A percentile compares a stretch with the other conserved stretches of the same genome.
Evolutionary conservation across 2,888 invertebrate species (phyloP).

Genomic region (Eumerus sabulonum): DNA sequence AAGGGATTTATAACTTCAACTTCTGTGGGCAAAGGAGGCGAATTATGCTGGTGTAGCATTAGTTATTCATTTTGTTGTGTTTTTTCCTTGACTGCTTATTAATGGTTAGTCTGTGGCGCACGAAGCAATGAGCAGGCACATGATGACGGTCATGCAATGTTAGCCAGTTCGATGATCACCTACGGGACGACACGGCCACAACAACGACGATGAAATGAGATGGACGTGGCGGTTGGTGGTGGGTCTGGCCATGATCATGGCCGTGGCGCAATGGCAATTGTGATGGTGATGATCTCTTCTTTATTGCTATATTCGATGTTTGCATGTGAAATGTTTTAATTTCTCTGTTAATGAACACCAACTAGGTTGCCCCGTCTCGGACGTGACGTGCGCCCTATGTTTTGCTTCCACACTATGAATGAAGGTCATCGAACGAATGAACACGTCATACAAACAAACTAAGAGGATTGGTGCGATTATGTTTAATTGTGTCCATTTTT

Average conservation of each 20-base stretch:
- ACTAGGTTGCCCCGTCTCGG: neutral
- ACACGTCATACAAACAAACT: neutral
- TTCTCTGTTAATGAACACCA: conserved; percentile 62
- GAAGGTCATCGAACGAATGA: conserved; percentile 61
- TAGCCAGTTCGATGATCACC: conserved; percentile 15
- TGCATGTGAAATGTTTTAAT: conserved; percentile 66
- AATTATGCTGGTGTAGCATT: conserved; percentile 47
- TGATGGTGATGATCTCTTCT: conserved; percentile 48
- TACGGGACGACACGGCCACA: conserved; percentile 5
- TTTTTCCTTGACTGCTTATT: conserved; percentile 17
- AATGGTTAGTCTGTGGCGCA: conserved; percentile 52
- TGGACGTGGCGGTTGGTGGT: too few relatives aligned
- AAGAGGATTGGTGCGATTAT: conserved; percentile 31
- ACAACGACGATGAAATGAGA: neutral
- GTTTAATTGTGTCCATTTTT: conserved; percentile 23
- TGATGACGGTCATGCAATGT: conserved; percentile 61
- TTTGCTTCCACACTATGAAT: neutral
- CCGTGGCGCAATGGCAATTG: conserved; percentile 29
- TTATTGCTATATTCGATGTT: conserved; percentile 65
- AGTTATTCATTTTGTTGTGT: conserved; percentile 42
- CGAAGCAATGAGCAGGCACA: conserved; percentile 21
- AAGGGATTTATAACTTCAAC: conserved; percentile 56
- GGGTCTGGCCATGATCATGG: conserved; percentile 38
- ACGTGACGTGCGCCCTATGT: conserved; percentile 1
- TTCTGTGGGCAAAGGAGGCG: conserved; percentile 19